Conservation (phyloP, 1,140 invertebrate species). For the Medauroidea extradentata region DNA sequence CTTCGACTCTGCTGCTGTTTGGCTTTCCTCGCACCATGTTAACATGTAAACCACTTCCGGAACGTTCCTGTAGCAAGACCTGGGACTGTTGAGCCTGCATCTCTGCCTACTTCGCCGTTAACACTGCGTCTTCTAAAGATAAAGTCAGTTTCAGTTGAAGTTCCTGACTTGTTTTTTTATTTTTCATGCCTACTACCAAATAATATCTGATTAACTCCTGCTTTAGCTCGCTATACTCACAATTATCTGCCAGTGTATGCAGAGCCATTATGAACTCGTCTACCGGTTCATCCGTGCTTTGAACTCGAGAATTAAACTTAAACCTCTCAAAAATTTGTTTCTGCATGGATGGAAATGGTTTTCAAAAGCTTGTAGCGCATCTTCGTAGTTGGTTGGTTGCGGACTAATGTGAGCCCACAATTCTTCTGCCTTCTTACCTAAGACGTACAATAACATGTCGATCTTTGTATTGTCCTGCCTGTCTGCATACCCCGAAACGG, state of each 20-base stretch:
- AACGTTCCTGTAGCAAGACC: neutral
- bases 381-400: slow-evolving; percentile 12
- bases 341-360: slow-evolving; percentile 34
- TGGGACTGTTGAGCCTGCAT: slow-evolving; percentile 18
- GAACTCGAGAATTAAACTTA: slow-evolving; percentile 35
- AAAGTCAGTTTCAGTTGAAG: slow-evolving; percentile 23
- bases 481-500: no score
- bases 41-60: neutral
- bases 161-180: slow-evolving; percentile 24
- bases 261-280: no score
- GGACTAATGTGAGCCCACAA: neutral
- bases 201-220: slow-evolving; percentile 38
- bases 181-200: slow-evolving; percentile 34
- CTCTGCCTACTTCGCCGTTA: slow-evolving; percentile 20
- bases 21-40: neutral
- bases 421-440: neutral
- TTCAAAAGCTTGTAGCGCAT: slow-evolving; percentile 25
- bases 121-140: slow-evolving; percentile 21
- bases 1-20: no score
- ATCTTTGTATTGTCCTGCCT: neutral
- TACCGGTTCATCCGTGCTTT: slow-evolving; percentile 6
- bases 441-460: neutral
- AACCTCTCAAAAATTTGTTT: slow-evolving; percentile 37
- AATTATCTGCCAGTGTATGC: no score
- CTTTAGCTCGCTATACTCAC: slow-evolving; percentile 23